These are phyloP conservation scores for Aradophagus sp. DNA, from an alignment of 1,140 invertebrate genomes.

Conservation along the genomic window DNA sequence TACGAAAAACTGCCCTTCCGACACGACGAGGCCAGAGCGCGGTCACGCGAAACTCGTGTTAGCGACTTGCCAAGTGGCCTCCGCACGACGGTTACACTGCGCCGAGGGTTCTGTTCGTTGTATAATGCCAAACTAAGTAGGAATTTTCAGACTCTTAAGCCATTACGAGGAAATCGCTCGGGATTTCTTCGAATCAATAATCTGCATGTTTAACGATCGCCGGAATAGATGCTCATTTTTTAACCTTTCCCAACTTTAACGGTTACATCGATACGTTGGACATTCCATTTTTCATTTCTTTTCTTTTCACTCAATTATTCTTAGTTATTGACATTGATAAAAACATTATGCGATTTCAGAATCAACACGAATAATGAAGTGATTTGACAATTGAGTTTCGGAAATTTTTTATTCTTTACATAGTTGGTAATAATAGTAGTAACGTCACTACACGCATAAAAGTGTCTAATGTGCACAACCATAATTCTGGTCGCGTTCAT, in stretches of 20 bases:
- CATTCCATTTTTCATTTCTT: too few relatives aligned
- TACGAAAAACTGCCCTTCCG: conserved; percentile 59
- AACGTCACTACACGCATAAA: too few relatives aligned
- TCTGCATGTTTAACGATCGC: conserved; percentile 27
- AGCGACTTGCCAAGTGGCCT: conserved; percentile 69
- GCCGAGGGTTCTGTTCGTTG: conserved; percentile 55
- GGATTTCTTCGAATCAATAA: conserved; percentile 55
- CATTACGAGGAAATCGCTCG: conserved; percentile 46
- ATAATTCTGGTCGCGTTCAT: too few relatives aligned
- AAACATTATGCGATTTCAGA: too few relatives aligned
- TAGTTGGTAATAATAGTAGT: too few relatives aligned
- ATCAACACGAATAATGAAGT: too few relatives aligned
- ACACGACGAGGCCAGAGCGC: conserved; percentile 50
- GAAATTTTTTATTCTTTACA: too few relatives aligned
- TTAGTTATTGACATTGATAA: too few relatives aligned
- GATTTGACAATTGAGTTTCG: too few relatives aligned
- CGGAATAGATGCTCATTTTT: conserved; percentile 16
- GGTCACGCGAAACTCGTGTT: conserved; percentile 71
- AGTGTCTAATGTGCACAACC: too few relatives aligned
- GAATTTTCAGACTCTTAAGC: conserved; percentile 55
- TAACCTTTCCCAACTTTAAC: neutral
- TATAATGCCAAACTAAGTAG: conserved; percentile 47
- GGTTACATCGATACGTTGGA: too few relatives aligned
- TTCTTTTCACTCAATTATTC: too few relatives aligned
- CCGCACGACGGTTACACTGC: conserved; percentile 51